phyloP scores from a whole-genome alignment of 2,113 vertebrate species.

The Chaetura pelagica region DNA sequence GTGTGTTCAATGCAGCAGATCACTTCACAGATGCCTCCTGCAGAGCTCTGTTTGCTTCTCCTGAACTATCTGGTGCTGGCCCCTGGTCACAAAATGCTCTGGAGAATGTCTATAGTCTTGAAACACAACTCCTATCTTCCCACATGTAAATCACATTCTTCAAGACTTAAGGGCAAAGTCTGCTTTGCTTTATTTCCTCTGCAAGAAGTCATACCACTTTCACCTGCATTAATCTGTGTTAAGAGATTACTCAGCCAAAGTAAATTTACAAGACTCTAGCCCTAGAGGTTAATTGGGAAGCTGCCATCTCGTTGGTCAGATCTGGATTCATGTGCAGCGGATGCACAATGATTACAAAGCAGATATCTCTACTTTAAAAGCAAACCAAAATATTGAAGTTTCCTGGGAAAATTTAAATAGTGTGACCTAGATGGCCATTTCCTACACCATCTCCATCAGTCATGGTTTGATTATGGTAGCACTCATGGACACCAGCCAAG shows the following conservation, averaged over 20 bases:
- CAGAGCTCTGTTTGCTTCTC: neutral
- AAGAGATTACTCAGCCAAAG: neutral
- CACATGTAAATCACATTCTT: neutral
- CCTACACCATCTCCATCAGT: neutral
- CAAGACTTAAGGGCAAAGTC: neutral
- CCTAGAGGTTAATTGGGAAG: neutral
- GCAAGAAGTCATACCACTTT: neutral
- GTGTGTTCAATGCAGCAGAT: neutral
- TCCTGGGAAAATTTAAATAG: neutral
- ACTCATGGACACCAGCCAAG: neutral
- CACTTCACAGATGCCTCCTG: neutral
- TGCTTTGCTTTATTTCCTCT: neutral
- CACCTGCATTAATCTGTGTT: neutral
- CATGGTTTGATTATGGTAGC: neutral
- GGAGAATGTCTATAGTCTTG: neutral
- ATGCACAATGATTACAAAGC: neutral
- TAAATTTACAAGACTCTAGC: neutral
- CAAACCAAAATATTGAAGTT: neutral
- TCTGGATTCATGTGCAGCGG: fast-evolving
- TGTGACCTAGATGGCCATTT: neutral
- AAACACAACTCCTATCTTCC: neutral
- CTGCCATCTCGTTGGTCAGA: neutral
- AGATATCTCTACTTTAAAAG: neutral
- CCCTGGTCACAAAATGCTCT: neutral
- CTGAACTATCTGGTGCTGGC: neutral